Conservation (phyloP, 1,140 invertebrate genomes). For the Rhopalosiphum padi region DNA sequence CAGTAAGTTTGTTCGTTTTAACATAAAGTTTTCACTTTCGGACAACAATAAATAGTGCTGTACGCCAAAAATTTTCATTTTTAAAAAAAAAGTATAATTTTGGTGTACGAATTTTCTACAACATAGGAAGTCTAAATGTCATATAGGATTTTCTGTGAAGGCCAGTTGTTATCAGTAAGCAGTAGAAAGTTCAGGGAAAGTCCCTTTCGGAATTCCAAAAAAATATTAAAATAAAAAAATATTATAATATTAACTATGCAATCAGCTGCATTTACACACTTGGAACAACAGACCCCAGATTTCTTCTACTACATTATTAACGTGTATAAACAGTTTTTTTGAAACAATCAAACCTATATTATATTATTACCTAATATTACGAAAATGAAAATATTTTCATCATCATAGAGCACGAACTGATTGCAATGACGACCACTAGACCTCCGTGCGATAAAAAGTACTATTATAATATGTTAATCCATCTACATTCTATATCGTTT, state of each 20-base stretch:
- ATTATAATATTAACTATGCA: too few species aligned
- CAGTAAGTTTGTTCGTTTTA: not conserved
- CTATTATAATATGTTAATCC: not conserved
- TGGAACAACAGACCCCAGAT: not conserved
- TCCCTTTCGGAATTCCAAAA: too few species aligned
- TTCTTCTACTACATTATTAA: not conserved
- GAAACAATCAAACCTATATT: too few species aligned
- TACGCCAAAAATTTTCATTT: not conserved
- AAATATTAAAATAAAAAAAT: too few species aligned
- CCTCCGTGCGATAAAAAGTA: not conserved
- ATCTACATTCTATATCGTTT: not conserved
- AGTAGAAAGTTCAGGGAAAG: not conserved
- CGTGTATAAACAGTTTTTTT: not conserved
- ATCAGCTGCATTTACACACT: too few species aligned
- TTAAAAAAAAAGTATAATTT: not conserved
- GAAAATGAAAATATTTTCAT: too few species aligned
- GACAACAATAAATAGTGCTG: not conserved
- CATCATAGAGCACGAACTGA: not conserved
- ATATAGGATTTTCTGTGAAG: not conserved
- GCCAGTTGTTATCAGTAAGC: not conserved
- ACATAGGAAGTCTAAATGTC: not conserved
- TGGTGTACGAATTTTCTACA: not conserved
- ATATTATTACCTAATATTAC: too few species aligned
- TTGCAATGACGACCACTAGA: not conserved
- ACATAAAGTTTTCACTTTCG: not conserved